Percentiles rank a stretch among this genome's conserved stretches.
Conservation (phyloP, 2,797 vertebrate species). For the Vipera ursinii region DNA sequence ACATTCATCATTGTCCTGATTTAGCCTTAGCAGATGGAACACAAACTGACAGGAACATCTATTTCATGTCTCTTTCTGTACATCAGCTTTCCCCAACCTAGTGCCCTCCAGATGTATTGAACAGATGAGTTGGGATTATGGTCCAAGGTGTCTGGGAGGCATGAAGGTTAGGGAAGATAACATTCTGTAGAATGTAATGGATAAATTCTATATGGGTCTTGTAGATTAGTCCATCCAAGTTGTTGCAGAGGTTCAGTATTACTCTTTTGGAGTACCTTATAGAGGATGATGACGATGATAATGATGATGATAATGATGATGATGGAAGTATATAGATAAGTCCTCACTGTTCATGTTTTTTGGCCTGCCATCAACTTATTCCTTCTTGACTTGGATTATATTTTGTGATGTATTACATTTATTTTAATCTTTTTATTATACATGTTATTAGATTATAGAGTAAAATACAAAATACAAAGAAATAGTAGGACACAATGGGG, state of each 20-base stretch:
- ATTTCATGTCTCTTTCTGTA: background rate
- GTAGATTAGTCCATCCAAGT: background rate
- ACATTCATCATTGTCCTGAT: background rate
- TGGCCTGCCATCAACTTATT: background rate
- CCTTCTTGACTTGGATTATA: background rate
- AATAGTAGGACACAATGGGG: no score
- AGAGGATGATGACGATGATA: background rate
- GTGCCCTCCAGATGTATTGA: background rate
- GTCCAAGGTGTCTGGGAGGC: background rate
- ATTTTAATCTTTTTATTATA: background rate
- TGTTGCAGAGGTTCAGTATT: background rate
- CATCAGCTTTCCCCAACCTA: background rate
- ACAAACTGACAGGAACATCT: background rate
- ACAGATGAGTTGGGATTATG: background rate
- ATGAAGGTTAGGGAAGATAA: background rate
- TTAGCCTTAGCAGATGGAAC: background rate
- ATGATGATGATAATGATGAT: background rate
- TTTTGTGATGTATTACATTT: background rate
- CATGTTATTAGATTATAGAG: no score
- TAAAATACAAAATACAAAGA: no score
- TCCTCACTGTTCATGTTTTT: background rate
- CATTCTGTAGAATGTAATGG: background rate
- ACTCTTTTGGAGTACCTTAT: background rate
- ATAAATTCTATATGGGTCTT: background rate
- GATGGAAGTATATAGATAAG: background rate